Base-by-base conservation (phyloP, 2,113 vertebrate genomes). In the Leptobrachium leishanense region DNA sequence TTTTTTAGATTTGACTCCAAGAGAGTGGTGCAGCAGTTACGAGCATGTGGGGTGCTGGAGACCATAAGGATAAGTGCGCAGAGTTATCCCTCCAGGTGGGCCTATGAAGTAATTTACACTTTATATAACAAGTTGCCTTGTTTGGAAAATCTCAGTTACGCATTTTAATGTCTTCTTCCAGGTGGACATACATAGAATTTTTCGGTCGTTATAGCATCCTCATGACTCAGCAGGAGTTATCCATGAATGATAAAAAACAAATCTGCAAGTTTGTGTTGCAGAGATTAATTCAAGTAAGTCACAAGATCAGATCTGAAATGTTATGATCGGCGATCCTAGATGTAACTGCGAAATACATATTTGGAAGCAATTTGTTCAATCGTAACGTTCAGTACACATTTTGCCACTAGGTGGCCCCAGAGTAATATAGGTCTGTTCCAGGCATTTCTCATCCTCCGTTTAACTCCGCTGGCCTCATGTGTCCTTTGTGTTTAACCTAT, bases 151-250 rank as follows among this genome's bases (percentile, higher is more conserved):
- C 39, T 20, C 0, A n/a, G 42, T 74, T n/a, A 75, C 7, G 65
- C 39, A 31, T 13, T 2, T 2, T 12, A 20, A 40, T 31, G 20
- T 9, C 10, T 46, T 1, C 85, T 84, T 83, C 1, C 85, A 99
- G 98, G 79, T 99, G 98, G 98, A 99, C 95, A 0, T 99, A 99
- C 75, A 92, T 95, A 5, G 98, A 99, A 90, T 99, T 99, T 88
- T 99, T 95, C 87, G 95, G 96, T 75, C 94, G 98, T 44, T 99
- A 98, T 68, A 94, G 96, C 82, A 90, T 99, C 81, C 93, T 99
- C n/a, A 98, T 98, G 96, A 93, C 89, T 6, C 94, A 95, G 66
- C 87, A 90, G 65, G 98, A 99, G 31, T 87, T 92, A 2, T 87
- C 85, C 1, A 63, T 91, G 13, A 84, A 41, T 0, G 95, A 98